Base-by-base conservation (phyloP, 2,888 invertebrate genomes). In the Apeira syringaria region DNA sequence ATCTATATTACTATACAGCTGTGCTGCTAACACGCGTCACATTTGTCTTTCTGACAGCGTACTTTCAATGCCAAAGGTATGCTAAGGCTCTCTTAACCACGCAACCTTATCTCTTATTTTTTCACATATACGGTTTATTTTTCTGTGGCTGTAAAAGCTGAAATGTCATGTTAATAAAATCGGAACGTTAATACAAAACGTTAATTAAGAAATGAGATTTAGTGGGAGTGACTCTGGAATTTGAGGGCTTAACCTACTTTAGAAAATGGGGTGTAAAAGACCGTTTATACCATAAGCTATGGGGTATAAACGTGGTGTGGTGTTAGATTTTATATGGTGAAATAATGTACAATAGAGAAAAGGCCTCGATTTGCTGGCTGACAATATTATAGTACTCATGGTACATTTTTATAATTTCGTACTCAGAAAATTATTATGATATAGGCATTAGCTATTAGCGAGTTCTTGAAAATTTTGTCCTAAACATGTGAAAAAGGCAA, bases 1-100 rank as follows among this genome's bases (percentile, higher is more conserved):
- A 64, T 70, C 68, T 61, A 47, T 56, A 64, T 59, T 60, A 64
- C 57, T 49, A 34, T 43, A 59, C 52, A 44, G 55, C 17, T 9
- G 56, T 67, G 59, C 62, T 61, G 60, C 69, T 68, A 73, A 71
- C 65, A 72, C 72, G 65, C 66, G 68, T 56, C 60, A 72, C 74
- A 75, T 77, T 76, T 77, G 72, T 77, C 73, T 74, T 64, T 31
- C 59, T 64, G 71, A 74, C 72, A 71, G 69, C 72, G 76, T 71
- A 73, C 68, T 68, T 68, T 68, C 66, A 65, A 59, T 50, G 69
- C 56, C 64, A 61, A 64, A 70, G 66, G 73, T 74, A 70, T 64
- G 65, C 57, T 52, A 39, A 50, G 47, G 8, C 4, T 4, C 17
- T 20, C 9, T 18, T 27, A 18, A 32, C 25, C 27, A 4, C 10